A percentile compares a stretch with the other conserved stretches of the same genome.
phyloP scores from a whole-genome alignment of 2,113 vertebrate genomes.

The Phodopus roborovskii region DNA sequence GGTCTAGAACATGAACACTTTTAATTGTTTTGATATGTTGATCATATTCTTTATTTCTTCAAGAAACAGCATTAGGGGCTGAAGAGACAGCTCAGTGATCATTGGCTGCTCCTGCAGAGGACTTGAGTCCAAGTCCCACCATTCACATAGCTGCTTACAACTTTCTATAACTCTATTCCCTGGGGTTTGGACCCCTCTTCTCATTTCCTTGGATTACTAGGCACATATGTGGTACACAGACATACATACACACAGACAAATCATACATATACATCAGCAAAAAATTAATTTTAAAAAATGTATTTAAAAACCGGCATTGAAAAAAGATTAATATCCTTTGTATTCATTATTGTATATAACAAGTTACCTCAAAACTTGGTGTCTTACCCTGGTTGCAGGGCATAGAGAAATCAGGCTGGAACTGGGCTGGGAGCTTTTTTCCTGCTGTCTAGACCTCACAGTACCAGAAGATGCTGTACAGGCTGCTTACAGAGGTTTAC shows the following conservation, averaged over 20 bases:
- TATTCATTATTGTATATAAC: not conserved
- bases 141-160: not conserved
- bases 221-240: not conserved
- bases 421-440: not conserved
- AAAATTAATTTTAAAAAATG: not conserved
- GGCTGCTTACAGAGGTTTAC: not conserved
- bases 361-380: not conserved
- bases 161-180: not conserved
- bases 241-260: not conserved
- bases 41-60: not conserved
- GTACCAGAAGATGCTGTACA: not conserved
- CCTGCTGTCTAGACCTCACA: not conserved
- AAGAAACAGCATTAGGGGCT: not conserved
- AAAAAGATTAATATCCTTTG: not conserved
- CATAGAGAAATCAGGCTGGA: not conserved
- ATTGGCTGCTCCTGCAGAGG: not conserved
- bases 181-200: not conserved
- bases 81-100: not conserved
- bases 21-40: not conserved
- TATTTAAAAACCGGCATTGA: not conserved
- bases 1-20: not conserved
- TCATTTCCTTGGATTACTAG: not conserved
- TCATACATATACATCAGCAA: not conserved
- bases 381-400: not conserved
- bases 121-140: not conserved